These are phyloP conservation scores for Argyresthia albistria DNA, from an alignment of 2,888 invertebrate genomes.

Conservation along the genomic window DNA sequence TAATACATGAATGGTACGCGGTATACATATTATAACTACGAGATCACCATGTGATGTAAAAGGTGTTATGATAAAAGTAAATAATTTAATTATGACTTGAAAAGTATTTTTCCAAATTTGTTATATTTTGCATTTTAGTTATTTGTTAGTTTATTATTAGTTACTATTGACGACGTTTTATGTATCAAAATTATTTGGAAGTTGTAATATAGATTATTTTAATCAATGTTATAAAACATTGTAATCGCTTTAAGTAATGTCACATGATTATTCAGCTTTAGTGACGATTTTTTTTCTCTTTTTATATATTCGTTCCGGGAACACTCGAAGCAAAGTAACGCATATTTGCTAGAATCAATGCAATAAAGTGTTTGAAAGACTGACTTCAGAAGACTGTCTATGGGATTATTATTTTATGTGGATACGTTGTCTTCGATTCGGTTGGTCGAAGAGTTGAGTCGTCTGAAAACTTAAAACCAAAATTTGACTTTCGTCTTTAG, in stretches of 20 bases:
- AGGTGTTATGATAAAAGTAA: constrained; percentile 57
- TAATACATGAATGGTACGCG: constrained; percentile 20
- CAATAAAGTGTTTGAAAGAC: constrained; percentile 65
- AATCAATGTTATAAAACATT: constrained; percentile 17
- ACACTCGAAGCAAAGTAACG: constrained; percentile 27
- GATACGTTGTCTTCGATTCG: too few species aligned
- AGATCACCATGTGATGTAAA: constrained; percentile 67
- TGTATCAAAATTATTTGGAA: constrained; percentile 31
- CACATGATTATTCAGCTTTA: too few species aligned
- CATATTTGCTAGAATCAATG: constrained; percentile 55
- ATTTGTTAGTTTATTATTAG: too few species aligned
- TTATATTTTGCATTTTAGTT: constrained; percentile 57
- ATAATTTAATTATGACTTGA: constrained; percentile 59
- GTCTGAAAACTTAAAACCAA: too few species aligned
- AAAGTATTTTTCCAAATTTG: constrained; percentile 67
- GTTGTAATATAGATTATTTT: constrained; percentile 9
- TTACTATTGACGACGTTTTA: constrained; percentile 21
- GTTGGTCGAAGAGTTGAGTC: too few species aligned
- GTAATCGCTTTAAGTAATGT: too few species aligned
- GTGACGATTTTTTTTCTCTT: constrained; percentile 13
- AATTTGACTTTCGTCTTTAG: too few species aligned
- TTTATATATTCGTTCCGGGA: constrained; percentile 30
- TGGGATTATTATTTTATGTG: constrained; percentile 18
- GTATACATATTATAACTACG: constrained; percentile 32
- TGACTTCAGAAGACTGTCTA: constrained; percentile 71